Evolutionary conservation across 2,888 invertebrate species (phyloP).

Genomic region (Chymomyza fuscimana): DNA sequence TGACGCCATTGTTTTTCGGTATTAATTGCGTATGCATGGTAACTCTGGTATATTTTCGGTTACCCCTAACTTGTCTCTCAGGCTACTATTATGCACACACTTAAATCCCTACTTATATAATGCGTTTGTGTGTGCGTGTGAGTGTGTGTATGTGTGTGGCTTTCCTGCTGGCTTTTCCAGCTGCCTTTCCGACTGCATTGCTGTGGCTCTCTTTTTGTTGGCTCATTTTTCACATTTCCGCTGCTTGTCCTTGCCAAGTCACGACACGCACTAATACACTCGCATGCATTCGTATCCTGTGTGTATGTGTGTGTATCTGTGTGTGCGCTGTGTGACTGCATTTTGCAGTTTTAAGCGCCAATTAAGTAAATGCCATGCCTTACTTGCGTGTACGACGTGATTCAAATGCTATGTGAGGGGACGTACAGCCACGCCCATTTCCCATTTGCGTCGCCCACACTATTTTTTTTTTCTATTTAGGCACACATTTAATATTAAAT

Average conservation of each 20-base stretch:
- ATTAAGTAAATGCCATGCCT: conserved; percentile 59
- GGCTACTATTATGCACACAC: not conserved
- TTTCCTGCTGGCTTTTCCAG: not conserved
- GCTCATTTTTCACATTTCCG: conserved; percentile 55
- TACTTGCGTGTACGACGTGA: not conserved
- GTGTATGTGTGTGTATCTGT: not conserved
- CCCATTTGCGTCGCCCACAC: not conserved
- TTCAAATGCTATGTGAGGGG: not conserved
- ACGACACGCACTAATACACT: conserved; percentile 31
- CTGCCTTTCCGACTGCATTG: not conserved
- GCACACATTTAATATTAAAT: conserved; percentile 2
- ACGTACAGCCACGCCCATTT: not conserved
- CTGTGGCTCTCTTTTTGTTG: conserved; percentile 31
- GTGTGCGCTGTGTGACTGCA: conserved; percentile 32
- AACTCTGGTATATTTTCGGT: not conserved
- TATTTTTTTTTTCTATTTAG: not conserved
- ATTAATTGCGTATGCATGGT: not conserved
- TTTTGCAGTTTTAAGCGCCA: conserved; percentile 59
- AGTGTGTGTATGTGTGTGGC: not conserved
- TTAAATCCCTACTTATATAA: not conserved
- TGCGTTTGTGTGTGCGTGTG: too few species aligned
- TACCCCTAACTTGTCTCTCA: not conserved
- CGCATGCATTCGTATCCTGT: not conserved
- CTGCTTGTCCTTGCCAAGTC: conserved; percentile 41
- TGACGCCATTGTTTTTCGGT: not conserved